Conservation (phyloP, 1,140 invertebrate genomes). For the Hetaerina americana region DNA sequence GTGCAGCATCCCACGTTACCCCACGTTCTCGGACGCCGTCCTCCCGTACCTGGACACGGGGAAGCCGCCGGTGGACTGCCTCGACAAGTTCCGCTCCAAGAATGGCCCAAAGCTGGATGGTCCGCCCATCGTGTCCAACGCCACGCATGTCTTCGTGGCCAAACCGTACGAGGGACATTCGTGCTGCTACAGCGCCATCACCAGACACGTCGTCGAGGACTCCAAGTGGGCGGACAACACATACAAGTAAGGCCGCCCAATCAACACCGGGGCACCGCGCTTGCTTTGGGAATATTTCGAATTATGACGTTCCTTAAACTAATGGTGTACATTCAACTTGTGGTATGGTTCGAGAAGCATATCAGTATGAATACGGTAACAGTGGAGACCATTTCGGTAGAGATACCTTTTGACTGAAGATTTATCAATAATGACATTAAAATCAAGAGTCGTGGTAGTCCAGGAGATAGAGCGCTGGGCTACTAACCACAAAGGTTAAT, state of each 20-base stretch:
- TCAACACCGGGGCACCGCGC: too few species aligned
- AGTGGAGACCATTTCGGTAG: too few species aligned
- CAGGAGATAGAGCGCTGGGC: too few species aligned
- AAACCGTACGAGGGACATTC: neutral
- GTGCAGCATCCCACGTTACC: neutral
- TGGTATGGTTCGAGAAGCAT: too few species aligned
- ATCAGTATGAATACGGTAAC: too few species aligned
- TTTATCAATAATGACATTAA: too few species aligned
- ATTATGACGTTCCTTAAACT: too few species aligned
- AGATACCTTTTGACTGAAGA: too few species aligned
- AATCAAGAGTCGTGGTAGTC: too few species aligned
- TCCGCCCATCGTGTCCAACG: neutral
- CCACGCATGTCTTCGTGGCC: neutral
- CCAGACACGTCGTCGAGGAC: neutral
- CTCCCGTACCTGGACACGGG: neutral
- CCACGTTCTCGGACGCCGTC: neutral
- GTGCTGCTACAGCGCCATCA: neutral
- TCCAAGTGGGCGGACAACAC: neutral
- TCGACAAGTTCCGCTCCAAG: neutral
- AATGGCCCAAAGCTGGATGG: neutral
- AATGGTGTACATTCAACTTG: too few species aligned
- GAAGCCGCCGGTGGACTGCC: neutral
- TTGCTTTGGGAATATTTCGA: too few species aligned
- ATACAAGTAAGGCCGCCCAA: neutral
- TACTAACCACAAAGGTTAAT: too few species aligned